Evolutionary conservation across 2,797 vertebrate genomes (phyloP), one percentile per base, ranked within the genome.

Genomic region (Dermochelys coriacea): DNA sequence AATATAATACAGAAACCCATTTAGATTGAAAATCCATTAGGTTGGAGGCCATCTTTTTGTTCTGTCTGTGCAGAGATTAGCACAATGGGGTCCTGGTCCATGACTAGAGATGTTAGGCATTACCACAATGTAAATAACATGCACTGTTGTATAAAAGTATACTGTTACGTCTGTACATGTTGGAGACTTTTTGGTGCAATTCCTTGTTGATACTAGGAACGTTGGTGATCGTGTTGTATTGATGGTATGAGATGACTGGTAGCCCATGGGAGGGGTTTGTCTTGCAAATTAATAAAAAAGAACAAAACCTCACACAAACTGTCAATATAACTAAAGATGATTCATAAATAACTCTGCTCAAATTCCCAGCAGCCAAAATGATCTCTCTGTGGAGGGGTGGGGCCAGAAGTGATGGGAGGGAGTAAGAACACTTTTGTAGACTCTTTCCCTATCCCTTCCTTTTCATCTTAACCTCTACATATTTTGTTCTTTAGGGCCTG

Each of bases 1-100:
- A 18, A 5, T 18, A 34, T 61, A 61, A 61, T 61, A 61, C 29
- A 61, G 59, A 15, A 34, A 61, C 15, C 4, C 14, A 31, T 49
- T 85, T 85, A 37, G 80, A 7, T 87, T 90, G 64, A 86, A 90
- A 87, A 55, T 52, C 50, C 59, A 61, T 34, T 61, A 34, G 59
- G 15, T 34, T 34, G 59, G 59, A 15, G 7, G 34, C 31, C 59
- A 61, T 15, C 54, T 61, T 61, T 61, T 34, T 61, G 59, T 61
- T 61, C 31, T 34, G 15, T n/a, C 14, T 34, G 59, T 34, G 37
- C 61, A 50, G 85, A 54, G 23, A 82, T 41, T 52, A 86, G 84
- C 87, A 18, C 31, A 84, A 55, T 16, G 74, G 54, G 18, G 12
- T 83, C 54, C 51, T 68, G 45, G 54, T 4, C 50, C 1, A 0